phyloP scores from a whole-genome alignment of 2,113 vertebrate species.

The Galbula dea region DNA sequence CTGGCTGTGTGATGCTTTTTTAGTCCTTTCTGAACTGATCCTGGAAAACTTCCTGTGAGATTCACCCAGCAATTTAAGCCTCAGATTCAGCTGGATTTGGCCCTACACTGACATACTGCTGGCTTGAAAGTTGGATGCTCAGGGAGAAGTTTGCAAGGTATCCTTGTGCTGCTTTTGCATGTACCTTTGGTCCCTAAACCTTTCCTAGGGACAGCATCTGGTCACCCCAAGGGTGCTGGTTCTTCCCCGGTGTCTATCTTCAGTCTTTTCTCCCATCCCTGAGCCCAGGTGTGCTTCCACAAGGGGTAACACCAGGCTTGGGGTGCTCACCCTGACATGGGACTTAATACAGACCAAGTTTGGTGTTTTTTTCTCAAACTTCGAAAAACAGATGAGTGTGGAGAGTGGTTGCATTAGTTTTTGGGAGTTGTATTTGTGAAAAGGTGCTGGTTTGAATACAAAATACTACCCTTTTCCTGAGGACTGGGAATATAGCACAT shows the following conservation, averaged over 20 bases:
- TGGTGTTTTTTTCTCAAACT: neutral
- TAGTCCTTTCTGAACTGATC: neutral
- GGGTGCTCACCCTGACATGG: rapidly evolving
- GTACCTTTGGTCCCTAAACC: neutral
- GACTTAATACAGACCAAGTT: rapidly evolving
- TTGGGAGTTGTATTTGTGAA: neutral
- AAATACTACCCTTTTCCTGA: neutral
- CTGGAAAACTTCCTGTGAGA: rapidly evolving
- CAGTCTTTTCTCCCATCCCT: neutral
- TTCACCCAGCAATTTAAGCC: neutral
- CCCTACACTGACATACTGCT: neutral
- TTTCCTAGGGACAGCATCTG: neutral
- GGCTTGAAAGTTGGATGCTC: neutral
- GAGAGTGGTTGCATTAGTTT: rapidly evolving
- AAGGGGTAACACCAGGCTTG: rapidly evolving
- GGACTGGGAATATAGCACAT: neutral
- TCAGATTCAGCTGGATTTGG: neutral
- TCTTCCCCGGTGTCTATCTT: rapidly evolving
- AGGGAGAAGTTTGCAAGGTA: neutral
- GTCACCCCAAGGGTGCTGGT: neutral
- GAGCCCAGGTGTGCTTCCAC: rapidly evolving
- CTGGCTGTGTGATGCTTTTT: neutral
- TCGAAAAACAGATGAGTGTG: rapidly evolving
- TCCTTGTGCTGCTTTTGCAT: neutral
- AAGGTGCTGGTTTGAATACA: rapidly evolving